Evolutionary conservation across 2,113 vertebrate genomes (phyloP).

Genomic region (Sylvietta virens): DNA sequence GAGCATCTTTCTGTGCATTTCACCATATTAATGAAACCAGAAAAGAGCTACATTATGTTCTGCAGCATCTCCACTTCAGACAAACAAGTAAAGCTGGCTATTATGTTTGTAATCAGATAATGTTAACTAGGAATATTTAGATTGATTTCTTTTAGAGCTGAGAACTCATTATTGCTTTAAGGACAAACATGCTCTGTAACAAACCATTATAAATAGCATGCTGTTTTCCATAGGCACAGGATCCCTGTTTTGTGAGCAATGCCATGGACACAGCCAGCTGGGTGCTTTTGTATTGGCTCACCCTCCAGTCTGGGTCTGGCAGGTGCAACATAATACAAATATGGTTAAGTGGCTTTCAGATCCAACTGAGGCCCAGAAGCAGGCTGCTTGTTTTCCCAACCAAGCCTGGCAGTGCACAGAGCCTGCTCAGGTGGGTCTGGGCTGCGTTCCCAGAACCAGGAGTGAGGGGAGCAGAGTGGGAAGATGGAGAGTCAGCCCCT

Average conservation of each 20-base stretch:
- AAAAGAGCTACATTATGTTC: neutral
- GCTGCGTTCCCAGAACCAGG: conserved; percentile 1
- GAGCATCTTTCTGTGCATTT: neutral
- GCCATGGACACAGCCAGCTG: neutral
- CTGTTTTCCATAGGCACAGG: neutral
- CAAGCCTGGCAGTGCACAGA: neutral
- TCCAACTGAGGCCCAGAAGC: neutral
- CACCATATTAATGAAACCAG: neutral
- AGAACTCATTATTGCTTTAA: neutral
- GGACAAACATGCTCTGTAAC: neutral
- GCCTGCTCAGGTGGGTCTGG: conserved; percentile 7
- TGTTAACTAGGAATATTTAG: neutral
- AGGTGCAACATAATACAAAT: neutral
- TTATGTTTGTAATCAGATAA: neutral
- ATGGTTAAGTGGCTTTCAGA: conserved; percentile 10
- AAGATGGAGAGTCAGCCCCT: neutral
- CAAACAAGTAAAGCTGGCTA: neutral
- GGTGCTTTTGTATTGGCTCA: conserved; percentile 6
- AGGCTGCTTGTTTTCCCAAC: neutral
- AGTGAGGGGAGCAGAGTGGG: neutral
- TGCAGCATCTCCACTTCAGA: neutral
- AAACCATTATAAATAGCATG: rapidly evolving
- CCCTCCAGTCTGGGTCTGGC: neutral
- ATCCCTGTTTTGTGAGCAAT: neutral
- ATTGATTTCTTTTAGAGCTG: neutral